Evolutionary conservation across 2,113 vertebrate species (phyloP).

Genomic region (Dipodomys spectabilis): DNA sequence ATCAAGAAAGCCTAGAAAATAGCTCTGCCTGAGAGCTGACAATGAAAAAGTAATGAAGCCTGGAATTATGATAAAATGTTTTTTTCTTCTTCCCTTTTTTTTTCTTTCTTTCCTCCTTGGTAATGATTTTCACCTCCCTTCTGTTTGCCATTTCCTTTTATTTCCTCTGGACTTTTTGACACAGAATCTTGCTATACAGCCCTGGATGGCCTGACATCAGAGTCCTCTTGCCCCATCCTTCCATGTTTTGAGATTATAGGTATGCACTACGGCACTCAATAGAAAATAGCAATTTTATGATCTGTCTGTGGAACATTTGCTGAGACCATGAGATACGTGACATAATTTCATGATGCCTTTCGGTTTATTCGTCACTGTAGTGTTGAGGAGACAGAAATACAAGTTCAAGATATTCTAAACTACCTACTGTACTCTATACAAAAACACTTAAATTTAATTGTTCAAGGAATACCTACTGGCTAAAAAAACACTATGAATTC

Average conservation of each 20-base stretch:
- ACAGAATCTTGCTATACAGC: too few relatives aligned
- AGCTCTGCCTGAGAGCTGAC: constrained; percentile 55
- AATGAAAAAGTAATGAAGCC: constrained; percentile 40
- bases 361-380: constrained; percentile 1
- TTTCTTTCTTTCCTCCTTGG: too few relatives aligned
- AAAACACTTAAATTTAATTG: constrained; percentile 31
- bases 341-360: constrained; percentile 4
- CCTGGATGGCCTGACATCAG: too few relatives aligned
- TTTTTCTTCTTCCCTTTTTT: background rate
- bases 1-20: constrained; percentile 71
- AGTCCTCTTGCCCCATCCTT: too few relatives aligned
- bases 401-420: background rate
- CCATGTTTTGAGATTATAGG: too few relatives aligned
- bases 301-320: constrained; percentile 26
- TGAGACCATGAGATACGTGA: constrained; percentile 25
- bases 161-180: too few relatives aligned
- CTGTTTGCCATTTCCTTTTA: too few relatives aligned
- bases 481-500: constrained; percentile 48
- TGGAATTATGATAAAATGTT: background rate
- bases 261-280: background rate
- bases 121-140: background rate
- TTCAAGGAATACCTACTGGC: background rate
- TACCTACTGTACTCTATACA: background rate
- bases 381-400: background rate
- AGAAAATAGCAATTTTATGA: constrained; percentile 39